These are phyloP conservation scores for Crax fasciolata DNA, from an alignment of 2,797 vertebrate species.

Conservation along the genomic window DNA sequence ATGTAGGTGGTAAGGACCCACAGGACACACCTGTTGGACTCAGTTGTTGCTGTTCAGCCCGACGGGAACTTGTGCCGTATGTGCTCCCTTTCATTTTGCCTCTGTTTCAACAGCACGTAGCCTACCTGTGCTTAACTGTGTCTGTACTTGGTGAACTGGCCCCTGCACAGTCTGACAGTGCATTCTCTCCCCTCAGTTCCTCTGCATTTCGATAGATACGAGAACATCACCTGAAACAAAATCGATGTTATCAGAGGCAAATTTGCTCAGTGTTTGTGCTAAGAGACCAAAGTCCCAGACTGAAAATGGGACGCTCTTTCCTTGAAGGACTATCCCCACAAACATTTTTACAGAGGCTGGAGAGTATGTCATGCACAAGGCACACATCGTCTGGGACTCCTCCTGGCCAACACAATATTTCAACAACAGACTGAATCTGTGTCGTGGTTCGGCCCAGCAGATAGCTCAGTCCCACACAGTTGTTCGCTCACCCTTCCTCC, in stretches of 20 bases:
- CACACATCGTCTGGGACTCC: background rate
- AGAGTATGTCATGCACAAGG: background rate
- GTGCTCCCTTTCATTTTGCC: background rate
- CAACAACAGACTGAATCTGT: background rate
- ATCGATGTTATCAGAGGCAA: background rate
- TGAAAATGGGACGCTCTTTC: constrained; percentile 2
- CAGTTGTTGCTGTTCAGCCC: background rate
- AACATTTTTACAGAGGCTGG: constrained; percentile 8
- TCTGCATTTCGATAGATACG: background rate
- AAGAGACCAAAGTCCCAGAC: background rate
- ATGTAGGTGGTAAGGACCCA: background rate
- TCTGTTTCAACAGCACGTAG: background rate
- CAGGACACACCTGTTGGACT: background rate
- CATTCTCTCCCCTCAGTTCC: background rate
- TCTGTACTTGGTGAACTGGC: background rate
- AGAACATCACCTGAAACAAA: background rate
- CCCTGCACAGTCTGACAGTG: background rate
- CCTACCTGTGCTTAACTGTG: background rate
- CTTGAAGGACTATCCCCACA: background rate
- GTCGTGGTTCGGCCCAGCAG: too few species aligned
- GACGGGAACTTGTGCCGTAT: background rate
- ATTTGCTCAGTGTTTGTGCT: background rate
- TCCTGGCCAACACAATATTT: background rate
- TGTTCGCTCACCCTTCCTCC: too few species aligned
- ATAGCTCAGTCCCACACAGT: too few species aligned